Evolutionary conservation across 2,888 invertebrate genomes (phyloP).

Genomic region (Acleris cristana): DNA sequence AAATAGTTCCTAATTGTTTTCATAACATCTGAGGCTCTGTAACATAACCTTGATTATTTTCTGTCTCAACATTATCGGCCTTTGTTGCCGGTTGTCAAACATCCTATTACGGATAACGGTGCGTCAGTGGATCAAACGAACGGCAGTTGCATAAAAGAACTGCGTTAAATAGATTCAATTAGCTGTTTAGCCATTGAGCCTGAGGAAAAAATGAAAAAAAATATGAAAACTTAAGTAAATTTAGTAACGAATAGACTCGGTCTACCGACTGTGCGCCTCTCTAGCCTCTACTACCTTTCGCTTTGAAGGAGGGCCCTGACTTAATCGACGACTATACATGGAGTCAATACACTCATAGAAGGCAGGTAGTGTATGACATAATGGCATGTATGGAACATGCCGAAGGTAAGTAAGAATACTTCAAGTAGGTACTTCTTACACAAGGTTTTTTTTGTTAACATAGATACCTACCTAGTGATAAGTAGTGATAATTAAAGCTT

Average conservation of each 20-base stretch:
- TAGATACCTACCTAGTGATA: too few species aligned
- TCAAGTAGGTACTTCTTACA: conserved; percentile 2
- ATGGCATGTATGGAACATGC: conserved; percentile 7
- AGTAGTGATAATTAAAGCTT: too few species aligned
- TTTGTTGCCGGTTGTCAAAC: conserved; percentile 23
- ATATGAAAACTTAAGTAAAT: conserved; percentile 8
- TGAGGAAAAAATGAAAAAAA: conserved; percentile 6
- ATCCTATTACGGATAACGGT: conserved; percentile 18
- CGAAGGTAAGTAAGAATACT: conserved; percentile 5
- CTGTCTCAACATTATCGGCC: conserved; percentile 26
- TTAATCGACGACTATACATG: conserved; percentile 16
- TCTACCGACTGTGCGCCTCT: conserved; percentile 10
- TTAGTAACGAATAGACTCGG: neutral
- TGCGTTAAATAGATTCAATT: neutral
- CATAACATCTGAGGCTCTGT: conserved; percentile 19
- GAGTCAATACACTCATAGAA: conserved; percentile 8
- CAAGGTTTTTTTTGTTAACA: neutral
- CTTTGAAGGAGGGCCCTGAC: conserved; percentile 4
- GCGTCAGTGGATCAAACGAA: conserved; percentile 16
- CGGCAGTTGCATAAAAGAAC: conserved; percentile 11
- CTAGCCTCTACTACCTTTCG: conserved; percentile 13
- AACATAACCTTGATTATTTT: conserved; percentile 26
- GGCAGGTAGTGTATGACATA: conserved; percentile 7
- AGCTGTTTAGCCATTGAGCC: too few species aligned
- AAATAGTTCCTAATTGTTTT: conserved; percentile 8